phyloP scores from a whole-genome alignment of 2,888 invertebrate genomes.

The Heteromurus nitidus region DNA sequence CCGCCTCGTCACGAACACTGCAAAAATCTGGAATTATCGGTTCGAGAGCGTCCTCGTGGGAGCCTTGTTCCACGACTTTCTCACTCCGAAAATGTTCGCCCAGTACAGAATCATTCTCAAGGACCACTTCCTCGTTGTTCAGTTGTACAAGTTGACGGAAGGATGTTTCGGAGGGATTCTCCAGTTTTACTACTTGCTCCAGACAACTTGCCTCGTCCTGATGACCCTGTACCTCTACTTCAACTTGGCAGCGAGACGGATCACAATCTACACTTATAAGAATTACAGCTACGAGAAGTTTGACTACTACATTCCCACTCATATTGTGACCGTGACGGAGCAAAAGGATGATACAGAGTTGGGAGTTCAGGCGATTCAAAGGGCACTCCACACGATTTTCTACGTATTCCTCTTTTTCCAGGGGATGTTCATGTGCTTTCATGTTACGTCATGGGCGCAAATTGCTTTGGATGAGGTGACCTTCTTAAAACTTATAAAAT shows the following conservation, averaged over 20 bases:
- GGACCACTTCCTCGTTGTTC: background rate
- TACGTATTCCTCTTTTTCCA: background rate
- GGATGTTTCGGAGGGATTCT: background rate
- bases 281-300: background rate
- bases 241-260: background rate
- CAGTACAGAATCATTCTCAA: slow-evolving; percentile 7
- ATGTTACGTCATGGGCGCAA: background rate
- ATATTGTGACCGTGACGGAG: background rate
- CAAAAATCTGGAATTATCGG: background rate
- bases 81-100: background rate
- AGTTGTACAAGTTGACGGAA: background rate
- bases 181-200: background rate
- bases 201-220: background rate
- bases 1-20: background rate
- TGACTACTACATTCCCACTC: background rate
- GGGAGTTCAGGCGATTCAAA: background rate
- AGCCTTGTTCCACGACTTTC: background rate
- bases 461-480: background rate
- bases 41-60: background rate
- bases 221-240: background rate
- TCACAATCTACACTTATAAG: background rate
- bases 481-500: too few relatives aligned
- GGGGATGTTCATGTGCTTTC: background rate
- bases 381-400: background rate
- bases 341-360: background rate